phyloP scores from a whole-genome alignment of 64 coral and sea anemone genomes.

The Astreopora myriophthalma region DNA sequence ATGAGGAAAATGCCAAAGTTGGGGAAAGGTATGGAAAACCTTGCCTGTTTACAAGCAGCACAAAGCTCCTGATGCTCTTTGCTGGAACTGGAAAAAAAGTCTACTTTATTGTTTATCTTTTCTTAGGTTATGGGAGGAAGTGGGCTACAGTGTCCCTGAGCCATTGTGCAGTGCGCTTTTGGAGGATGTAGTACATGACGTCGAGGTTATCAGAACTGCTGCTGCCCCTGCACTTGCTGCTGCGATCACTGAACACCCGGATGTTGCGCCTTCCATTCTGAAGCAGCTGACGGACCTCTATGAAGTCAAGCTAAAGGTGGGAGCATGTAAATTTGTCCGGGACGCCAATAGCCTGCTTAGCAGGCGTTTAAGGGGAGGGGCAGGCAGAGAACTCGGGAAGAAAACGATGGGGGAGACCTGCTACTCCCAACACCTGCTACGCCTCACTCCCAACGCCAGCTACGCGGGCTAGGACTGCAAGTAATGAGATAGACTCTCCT shows the following conservation, averaged over 20 bases:
- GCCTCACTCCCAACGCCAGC: no score
- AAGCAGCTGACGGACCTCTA: conserved; percentile 85
- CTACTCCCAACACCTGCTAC: no score
- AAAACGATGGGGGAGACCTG: no score
- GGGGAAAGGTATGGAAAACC: conserved; percentile 63
- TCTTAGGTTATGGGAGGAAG: conserved; percentile 81
- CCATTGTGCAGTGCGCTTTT: conserved; percentile 75
- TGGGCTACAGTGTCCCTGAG: conserved; percentile 50
- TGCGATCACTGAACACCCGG: conserved; percentile 72
- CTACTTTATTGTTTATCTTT: background rate
- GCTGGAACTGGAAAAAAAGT: background rate
- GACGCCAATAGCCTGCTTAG: no score
- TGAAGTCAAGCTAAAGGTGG: conserved; percentile 81
- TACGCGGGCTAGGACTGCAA: no score
- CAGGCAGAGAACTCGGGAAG: no score
- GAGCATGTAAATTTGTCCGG: background rate
- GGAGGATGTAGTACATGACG: conserved; percentile 87
- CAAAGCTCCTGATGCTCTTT: background rate
- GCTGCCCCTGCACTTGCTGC: conserved; percentile 59
- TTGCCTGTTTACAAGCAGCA: background rate
- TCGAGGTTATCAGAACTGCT: conserved; percentile 74
- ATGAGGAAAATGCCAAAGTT: conserved; percentile 86
- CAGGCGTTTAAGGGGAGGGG: no score
- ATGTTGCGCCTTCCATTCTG: conserved; percentile 61
- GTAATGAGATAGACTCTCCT: no score